A percentile compares a stretch with the other conserved stretches of the same genome.
Evolutionary conservation across 2,113 vertebrate species (phyloP).

Genomic region (Sciurus niger): DNA sequence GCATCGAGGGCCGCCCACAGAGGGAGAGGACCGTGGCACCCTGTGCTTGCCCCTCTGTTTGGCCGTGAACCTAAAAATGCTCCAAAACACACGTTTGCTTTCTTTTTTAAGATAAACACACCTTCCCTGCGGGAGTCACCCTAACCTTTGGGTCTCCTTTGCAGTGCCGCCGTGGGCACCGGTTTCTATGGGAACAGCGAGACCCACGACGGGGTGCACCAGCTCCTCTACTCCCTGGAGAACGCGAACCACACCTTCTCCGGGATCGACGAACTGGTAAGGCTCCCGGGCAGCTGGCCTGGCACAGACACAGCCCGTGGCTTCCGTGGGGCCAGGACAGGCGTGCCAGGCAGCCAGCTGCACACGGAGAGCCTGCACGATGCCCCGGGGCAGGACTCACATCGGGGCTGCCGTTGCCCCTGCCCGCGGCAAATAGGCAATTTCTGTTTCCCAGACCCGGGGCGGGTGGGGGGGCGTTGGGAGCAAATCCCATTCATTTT

Average conservation of each 20-base stretch:
- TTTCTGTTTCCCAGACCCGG: neutral
- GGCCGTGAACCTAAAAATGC: neutral
- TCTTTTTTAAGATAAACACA: neutral
- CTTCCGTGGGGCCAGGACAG: neutral
- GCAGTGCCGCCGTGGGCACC: slow-evolving; percentile 93
- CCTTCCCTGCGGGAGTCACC: slow-evolving; percentile 20
- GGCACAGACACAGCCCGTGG: neutral
- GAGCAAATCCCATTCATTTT: neutral
- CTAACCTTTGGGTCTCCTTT: slow-evolving; percentile 66
- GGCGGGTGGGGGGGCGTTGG: fast-evolving
- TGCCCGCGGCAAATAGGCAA: neutral
- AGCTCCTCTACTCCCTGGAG: slow-evolving; percentile 96
- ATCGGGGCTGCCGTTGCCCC: neutral
- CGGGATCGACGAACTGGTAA: slow-evolving; percentile 95
- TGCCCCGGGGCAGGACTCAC: neutral
- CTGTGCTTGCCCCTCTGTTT: neutral
- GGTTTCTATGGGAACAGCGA: slow-evolving; percentile 99
- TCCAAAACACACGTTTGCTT: neutral
- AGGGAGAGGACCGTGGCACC: fast-evolving
- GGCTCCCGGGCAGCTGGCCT: neutral
- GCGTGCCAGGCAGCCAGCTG: neutral
- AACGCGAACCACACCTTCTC: slow-evolving; percentile 96
- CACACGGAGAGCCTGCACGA: neutral
- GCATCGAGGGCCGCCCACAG: no score
- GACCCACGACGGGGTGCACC: slow-evolving; percentile 96